phyloP scores from a whole-genome alignment of 2,797 vertebrate species.

The Psittacula derbiana region DNA sequence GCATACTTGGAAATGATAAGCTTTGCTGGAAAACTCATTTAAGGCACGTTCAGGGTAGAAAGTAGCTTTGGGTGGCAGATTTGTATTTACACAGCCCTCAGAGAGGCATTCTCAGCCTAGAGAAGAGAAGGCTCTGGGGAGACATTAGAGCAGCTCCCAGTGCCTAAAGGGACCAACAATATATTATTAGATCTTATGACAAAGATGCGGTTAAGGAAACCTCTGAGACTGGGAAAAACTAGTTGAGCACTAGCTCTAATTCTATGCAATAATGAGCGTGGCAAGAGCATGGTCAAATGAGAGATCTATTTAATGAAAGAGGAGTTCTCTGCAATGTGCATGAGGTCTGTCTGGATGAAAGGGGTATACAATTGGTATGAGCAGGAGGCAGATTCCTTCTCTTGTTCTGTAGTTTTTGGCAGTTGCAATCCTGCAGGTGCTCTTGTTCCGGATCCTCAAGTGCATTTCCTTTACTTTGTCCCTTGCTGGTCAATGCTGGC shows the following conservation, averaged over 20 bases:
- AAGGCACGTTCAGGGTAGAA: not conserved
- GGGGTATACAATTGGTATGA: fast-evolving
- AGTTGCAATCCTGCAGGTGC: not conserved
- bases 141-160: not conserved
- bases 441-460: not conserved
- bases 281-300: not conserved
- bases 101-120: not conserved
- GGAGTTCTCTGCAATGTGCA: not conserved
- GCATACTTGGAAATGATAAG: not conserved
- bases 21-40: not conserved
- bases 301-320: not conserved
- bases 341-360: not conserved
- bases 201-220: not conserved
- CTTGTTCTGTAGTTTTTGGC: not conserved
- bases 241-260: not conserved
- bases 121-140: not conserved
- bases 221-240: not conserved
- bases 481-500: not conserved
- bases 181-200: not conserved
- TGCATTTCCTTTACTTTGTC: not conserved
- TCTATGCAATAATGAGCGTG: not conserved
- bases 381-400: not conserved
- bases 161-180: not conserved
- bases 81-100: not conserved
- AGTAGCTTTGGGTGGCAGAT: not conserved